These are phyloP conservation scores for Hirtodrosophila histrioides DNA, from an alignment of 2,888 invertebrate species.

Conservation along the genomic window DNA sequence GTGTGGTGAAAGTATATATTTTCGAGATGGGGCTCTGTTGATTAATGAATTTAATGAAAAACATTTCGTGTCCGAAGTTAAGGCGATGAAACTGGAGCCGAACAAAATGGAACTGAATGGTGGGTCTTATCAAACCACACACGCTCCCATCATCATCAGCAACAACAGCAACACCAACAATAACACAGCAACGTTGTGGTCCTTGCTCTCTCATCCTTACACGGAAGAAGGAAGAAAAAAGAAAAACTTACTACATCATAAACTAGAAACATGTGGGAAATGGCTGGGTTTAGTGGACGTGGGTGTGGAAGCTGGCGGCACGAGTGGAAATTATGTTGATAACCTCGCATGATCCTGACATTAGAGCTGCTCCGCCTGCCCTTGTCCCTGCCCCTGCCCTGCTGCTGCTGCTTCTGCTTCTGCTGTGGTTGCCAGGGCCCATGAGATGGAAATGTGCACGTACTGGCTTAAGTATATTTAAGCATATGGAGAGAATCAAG, in stretches of 20 bases:
- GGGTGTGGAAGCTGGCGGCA: conserved; percentile 41
- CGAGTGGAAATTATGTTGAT: conserved; percentile 74
- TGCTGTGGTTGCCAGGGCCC: conserved; percentile 22
- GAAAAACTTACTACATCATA: conserved; percentile 74
- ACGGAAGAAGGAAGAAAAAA: conserved; percentile 4
- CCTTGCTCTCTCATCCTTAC: conserved; percentile 13
- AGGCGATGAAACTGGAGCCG: conserved; percentile 34
- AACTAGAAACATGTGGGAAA: conserved; percentile 69
- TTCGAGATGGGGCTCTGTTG: too few relatives aligned
- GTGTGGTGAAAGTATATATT: too few relatives aligned
- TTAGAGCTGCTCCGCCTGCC: conserved; percentile 61
- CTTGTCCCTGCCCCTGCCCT: not conserved
- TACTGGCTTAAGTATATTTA: conserved; percentile 79
- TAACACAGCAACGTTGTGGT: conserved; percentile 16
- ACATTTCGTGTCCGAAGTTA: conserved; percentile 2
- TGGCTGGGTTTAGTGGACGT: conserved; percentile 26
- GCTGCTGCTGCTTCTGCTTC: conserved; percentile 17
- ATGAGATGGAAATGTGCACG: conserved; percentile 74
- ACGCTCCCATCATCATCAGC: conserved; percentile 65
- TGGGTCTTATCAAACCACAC: conserved; percentile 70
- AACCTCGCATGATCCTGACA: conserved; percentile 78
- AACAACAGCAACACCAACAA: conserved; percentile 9
- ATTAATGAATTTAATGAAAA: too few relatives aligned
- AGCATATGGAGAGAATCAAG: conserved; percentile 79
- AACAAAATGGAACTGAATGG: conserved; percentile 56